Base-by-base conservation (phyloP, 2,888 invertebrate genomes). In the Drosophila leonis region DNA sequence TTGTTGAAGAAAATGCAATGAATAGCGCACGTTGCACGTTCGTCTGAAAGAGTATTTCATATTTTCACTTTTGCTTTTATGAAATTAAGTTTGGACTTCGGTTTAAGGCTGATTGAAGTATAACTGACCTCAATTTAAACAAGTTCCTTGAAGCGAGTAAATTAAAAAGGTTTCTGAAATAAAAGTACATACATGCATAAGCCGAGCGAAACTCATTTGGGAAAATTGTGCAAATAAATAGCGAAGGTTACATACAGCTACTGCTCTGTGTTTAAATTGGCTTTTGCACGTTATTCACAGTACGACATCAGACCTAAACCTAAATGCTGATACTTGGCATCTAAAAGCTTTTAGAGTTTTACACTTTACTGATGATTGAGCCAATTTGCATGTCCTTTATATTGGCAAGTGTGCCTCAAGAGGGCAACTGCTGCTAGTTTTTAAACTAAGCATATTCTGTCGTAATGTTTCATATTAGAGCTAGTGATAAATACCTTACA, bases 131-230 rank as follows among this genome's bases (percentile, higher is more conserved):
- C 55, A 68, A 74, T 66, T 59, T 31, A 6, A 31, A 7, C 24
- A 48, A 37, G 49, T 66, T 35, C 20, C 44, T 27, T 18, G 24
- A 29, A 65, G 48, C 56, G 24, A 33, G 46, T n/a, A 69, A 73
- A 69, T 77, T 72, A 59, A 72, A 76, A 51, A 59, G 68, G 49
- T 62, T 68, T 72, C 51, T 15, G 29, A 61, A 61, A 56, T 76
- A 65, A 64, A 72, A 62, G 35, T 41, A 42, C 67, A 10, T 6
- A 35, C 33, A 52, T 65, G 44, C 44, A 52, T 48, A 46, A 42
- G 27, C 64, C 46, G 13, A 48, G 35, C 13, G 20, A 63, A 77
- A 66, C 46, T 70, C 57, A 66, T 66, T 69, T 78, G 42, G 39
- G 9, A 60, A 65, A 56, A 67, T 20, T 61, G 37, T 65, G n/a